These are phyloP conservation scores for Eurystomus glaucurus DNA, from an alignment of 2,797 vertebrate genomes.

Conservation along the genomic window DNA sequence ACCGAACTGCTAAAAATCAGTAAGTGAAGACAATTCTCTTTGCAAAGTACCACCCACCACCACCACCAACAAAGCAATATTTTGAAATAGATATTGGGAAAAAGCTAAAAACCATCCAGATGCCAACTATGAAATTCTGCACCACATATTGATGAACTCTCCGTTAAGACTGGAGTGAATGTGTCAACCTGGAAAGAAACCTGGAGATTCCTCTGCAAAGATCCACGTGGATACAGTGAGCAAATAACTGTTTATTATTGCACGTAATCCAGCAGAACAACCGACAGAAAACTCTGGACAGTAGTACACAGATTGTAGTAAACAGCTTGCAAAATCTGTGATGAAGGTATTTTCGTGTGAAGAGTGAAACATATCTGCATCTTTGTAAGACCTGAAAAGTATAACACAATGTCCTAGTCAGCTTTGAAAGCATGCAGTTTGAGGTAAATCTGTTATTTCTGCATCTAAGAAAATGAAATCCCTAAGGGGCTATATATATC, in stretches of 20 bases:
- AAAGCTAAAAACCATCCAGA: background rate
- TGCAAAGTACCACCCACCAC: background rate
- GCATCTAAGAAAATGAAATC: constrained; percentile 75
- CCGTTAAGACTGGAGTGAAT: background rate
- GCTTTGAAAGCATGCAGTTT: constrained; percentile 80
- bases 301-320: constrained; percentile 63
- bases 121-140: background rate
- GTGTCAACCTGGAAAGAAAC: background rate
- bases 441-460: constrained; percentile 81
- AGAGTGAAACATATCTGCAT: constrained; percentile 70
- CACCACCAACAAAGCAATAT: background rate
- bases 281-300: constrained; percentile 68
- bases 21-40: background rate
- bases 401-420: constrained; percentile 69
- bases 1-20: background rate
- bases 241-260: constrained; percentile 82
- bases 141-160: background rate
- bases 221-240: constrained; percentile 63
- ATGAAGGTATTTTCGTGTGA: constrained; percentile 64
- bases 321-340: constrained; percentile 72
- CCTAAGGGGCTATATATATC: constrained; percentile 44
- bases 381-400: constrained; percentile 87
- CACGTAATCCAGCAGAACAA: constrained; percentile 80
- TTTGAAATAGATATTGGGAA: background rate
- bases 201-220: background rate